phyloP scores from a whole-genome alignment of 2,113 vertebrate species.

The Desmodus rotundus region DNA sequence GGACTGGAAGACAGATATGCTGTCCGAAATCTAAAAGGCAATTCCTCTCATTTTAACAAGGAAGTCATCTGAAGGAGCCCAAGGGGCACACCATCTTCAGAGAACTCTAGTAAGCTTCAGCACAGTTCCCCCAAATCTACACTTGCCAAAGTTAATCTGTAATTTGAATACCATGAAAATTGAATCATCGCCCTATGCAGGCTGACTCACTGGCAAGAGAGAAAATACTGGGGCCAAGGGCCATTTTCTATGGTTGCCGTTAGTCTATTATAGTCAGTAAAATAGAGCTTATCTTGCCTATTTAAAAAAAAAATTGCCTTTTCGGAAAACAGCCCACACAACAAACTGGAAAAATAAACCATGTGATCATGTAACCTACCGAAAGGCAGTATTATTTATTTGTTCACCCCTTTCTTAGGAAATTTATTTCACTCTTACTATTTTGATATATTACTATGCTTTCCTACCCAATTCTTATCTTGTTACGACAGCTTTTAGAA shows the following conservation, averaged over 20 bases:
- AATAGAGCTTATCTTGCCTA: conserved; percentile 29
- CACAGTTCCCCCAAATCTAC: not conserved
- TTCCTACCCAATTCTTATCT: not conserved
- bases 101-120: conserved; percentile 16
- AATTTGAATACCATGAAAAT: conserved; percentile 58
- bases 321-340: not conserved
- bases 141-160: conserved; percentile 50
- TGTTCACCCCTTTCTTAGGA: not conserved
- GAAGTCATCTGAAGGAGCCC: conserved; percentile 22
- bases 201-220: conserved; percentile 15
- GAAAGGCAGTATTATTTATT: not conserved
- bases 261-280: conserved; percentile 32
- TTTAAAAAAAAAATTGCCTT: not conserved
- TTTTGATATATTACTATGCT: not conserved
- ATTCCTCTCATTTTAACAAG: conserved; percentile 43
- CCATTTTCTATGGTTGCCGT: conserved; percentile 51
- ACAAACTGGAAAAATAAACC: not conserved
- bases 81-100: not conserved
- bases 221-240: conserved; percentile 12
- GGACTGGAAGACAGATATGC: not conserved
- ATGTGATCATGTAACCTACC: not conserved
- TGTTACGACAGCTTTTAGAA: not conserved
- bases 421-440: not conserved
- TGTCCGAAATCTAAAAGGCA: not conserved
- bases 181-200: conserved; percentile 34